Evolutionary conservation across 2,113 vertebrate species (phyloP).

Genomic region (Argyrosomus japonicus): DNA sequence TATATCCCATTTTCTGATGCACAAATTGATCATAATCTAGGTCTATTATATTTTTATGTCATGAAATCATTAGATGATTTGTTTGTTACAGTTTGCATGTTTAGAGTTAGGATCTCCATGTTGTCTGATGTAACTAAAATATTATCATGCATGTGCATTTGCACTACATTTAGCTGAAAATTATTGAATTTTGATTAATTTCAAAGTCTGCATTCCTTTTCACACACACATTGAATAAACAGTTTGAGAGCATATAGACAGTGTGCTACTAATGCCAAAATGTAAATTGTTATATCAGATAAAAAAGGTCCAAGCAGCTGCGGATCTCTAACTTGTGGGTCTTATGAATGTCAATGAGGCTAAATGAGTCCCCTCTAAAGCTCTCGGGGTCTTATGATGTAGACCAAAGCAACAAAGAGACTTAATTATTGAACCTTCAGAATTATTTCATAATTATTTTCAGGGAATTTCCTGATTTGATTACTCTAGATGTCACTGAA

Average conservation of each 20-base stretch:
- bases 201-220: not conserved
- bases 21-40: not conserved
- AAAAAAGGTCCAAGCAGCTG: conserved; percentile 22
- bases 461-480: conserved; percentile 2
- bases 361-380: conserved; percentile 44
- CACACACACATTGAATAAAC: not conserved
- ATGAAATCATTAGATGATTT: not conserved
- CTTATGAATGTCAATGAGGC: conserved; percentile 44
- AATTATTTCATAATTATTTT: conserved; percentile 22
- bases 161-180: not conserved
- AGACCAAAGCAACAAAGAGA: conserved; percentile 37
- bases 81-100: not conserved
- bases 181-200: not conserved
- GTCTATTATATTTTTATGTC: not conserved
- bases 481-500: not conserved
- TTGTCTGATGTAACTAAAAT: conserved; percentile 4
- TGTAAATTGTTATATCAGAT: conserved; percentile 37
- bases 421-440: conserved; percentile 40
- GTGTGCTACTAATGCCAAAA: not conserved
- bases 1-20: not conserved
- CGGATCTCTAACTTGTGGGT: conserved; percentile 34
- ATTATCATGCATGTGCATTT: not conserved
- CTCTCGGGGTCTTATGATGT: conserved; percentile 19
- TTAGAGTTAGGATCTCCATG: not conserved
- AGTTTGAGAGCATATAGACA: not conserved